Percentiles rank a stretch among this genome's conserved stretches.
phyloP scores from a whole-genome alignment of 2,797 vertebrate genomes.

The Momotus momota region DNA sequence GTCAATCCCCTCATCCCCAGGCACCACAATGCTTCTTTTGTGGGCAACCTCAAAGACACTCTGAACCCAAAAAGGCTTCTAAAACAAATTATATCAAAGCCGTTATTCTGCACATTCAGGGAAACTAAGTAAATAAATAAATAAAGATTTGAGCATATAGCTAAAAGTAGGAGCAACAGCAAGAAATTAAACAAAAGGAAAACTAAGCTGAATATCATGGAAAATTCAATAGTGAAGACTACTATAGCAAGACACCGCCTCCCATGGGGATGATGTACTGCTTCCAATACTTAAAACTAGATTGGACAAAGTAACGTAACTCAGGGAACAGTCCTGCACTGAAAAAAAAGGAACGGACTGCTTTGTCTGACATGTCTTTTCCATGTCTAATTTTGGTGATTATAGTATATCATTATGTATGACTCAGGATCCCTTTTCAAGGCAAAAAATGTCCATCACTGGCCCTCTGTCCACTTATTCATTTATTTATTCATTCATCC shows the following conservation, averaged over 20 bases:
- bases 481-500: neutral
- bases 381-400: neutral
- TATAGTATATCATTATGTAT: neutral
- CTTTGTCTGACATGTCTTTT: conserved; percentile 8
- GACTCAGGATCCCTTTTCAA: neutral
- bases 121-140: neutral
- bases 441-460: neutral
- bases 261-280: conserved; percentile 1
- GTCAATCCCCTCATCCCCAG: neutral
- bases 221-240: neutral
- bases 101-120: neutral
- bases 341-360: neutral
- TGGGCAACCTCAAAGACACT: neutral
- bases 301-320: conserved; percentile 7
- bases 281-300: conserved; percentile 29
- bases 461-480: neutral
- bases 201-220: neutral
- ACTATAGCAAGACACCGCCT: neutral
- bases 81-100: neutral
- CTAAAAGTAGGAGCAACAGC: neutral
- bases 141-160: neutral
- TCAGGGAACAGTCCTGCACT: neutral
- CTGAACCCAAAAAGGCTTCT: neutral
- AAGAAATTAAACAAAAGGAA: conserved; percentile 6
- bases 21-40: neutral